Evolutionary conservation across 2,113 vertebrate genomes (phyloP), one percentile per base, ranked within the genome.

Genomic region (Okapia johnstoni): DNA sequence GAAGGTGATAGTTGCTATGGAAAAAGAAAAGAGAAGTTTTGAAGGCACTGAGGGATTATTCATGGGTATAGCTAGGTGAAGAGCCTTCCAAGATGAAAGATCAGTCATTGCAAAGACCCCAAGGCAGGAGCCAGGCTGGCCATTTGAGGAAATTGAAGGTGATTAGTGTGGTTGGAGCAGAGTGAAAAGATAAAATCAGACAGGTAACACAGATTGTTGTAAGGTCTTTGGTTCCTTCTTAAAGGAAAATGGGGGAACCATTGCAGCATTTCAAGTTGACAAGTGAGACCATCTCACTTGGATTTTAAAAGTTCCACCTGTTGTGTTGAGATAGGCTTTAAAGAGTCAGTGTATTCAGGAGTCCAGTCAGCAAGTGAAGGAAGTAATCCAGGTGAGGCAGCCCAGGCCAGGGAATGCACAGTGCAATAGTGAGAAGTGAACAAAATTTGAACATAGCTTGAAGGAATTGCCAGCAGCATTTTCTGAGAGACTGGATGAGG

Each of bases 21-120:
- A 97, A 77, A 50, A 79, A 92, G 80, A 30, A 58, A 54, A 81
- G 57, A 80, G 76, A 94, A 57, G 19, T 50, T 90, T 66, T 77
- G 33, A 57, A 80, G 54, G 54, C 66, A 23, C 33, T 46, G 14
- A 97, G 25, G 30, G 17, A 8, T 77, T 58, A 77, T 40, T 26
- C n/a, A 16, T 3, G 9, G 36, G 6, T 6, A 4, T 46, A 9
- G 46, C 28, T 89, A 13, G 11, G 43, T 55, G 5, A 84, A 52
- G 50, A 57, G 26, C 6, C 46, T n/a, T 79, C 33, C 9, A 81
- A 33, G 77, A 26, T 40, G 26, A 87, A 4, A 60, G 26, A 14
- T 57, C 1, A 23, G 83, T 28, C 28, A 30, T 16, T 73, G 26
- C 7, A 40, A 33, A 66, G 85, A 80, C 28, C 55, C 30, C 7